Evolutionary conservation across 2,797 vertebrate species (phyloP).

Genomic region (Helarctos malayanus): DNA sequence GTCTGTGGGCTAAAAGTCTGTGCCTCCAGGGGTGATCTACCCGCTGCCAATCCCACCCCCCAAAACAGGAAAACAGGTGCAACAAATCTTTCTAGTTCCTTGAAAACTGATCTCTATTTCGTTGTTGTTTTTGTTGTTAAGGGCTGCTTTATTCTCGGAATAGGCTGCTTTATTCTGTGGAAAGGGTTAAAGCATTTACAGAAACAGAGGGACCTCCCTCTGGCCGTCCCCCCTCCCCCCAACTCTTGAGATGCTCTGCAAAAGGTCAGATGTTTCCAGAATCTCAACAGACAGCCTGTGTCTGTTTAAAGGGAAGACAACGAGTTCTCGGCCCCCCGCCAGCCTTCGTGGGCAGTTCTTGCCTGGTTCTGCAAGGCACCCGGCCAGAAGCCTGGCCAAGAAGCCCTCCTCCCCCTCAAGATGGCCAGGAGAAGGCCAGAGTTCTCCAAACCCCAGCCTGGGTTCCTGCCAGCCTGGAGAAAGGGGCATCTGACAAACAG

Average conservation of each 20-base stretch:
- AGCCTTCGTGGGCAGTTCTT: conserved; percentile 61
- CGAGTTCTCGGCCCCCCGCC: conserved; percentile 63
- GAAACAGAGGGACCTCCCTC: background rate
- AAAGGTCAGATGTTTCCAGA: conserved; percentile 85
- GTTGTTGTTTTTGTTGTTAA: no score
- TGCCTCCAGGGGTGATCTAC: background rate
- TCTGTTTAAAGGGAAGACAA: conserved; percentile 77
- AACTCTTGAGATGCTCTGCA: conserved; percentile 60
- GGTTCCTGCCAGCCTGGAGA: background rate
- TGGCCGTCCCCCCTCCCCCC: background rate
- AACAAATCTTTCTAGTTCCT: background rate
- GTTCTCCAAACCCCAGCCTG: background rate
- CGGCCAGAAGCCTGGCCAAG: conserved; percentile 3
- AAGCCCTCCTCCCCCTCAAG: background rate
- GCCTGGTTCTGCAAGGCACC: conserved; percentile 45
- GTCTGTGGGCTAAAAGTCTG: background rate
- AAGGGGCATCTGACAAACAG: background rate
- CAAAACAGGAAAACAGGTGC: background rate
- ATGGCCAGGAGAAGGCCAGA: background rate
- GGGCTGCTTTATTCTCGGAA: no score
- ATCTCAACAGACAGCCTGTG: conserved; percentile 78
- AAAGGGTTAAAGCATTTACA: conserved; percentile 72
- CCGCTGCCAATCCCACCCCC: background rate
- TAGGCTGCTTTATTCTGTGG: background rate
- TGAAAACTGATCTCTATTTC: background rate